Evolutionary conservation across 2,113 vertebrate species (phyloP).

Genomic region (Pagrus major): DNA sequence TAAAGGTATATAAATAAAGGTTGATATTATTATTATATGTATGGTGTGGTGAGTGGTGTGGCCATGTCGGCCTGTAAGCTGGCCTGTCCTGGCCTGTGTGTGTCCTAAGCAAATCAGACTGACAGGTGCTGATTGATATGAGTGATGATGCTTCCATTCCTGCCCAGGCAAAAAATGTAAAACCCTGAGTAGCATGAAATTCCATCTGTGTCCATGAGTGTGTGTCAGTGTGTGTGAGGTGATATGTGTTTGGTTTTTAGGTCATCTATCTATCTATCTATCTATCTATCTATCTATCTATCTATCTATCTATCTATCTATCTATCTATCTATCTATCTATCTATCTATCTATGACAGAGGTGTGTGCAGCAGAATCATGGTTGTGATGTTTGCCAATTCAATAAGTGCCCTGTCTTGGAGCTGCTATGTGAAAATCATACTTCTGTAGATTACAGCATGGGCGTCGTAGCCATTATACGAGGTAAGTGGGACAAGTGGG

Average conservation of each 20-base stretch:
- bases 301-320: background rate
- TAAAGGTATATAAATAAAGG: background rate
- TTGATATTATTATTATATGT: background rate
- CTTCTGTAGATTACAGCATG: too few relatives aligned
- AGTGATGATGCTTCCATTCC: slow-evolving; percentile 50
- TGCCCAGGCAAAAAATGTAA: slow-evolving; percentile 22
- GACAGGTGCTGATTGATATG: slow-evolving; percentile 45
- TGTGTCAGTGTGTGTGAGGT: slow-evolving; percentile 8
- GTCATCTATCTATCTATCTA: background rate
- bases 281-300: too few relatives aligned
- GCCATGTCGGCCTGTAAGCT: background rate
- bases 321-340: background rate
- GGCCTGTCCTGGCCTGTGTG: background rate
- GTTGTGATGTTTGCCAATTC: too few relatives aligned
- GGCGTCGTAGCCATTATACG: too few relatives aligned
- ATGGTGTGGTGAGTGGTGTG: slow-evolving; percentile 7
- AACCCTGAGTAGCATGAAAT: slow-evolving; percentile 49
- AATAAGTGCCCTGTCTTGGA: too few relatives aligned
- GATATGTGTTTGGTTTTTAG: background rate
- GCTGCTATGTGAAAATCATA: too few relatives aligned
- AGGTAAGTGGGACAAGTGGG: too few relatives aligned
- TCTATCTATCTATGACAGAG: too few relatives aligned
- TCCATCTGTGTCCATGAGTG: slow-evolving; percentile 16
- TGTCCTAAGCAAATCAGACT: slow-evolving; percentile 6
- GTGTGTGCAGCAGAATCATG: too few relatives aligned